A percentile compares a stretch with the other conserved stretches of the same genome.
Evolutionary conservation across 2,113 vertebrate genomes (phyloP).

Genomic region (Phyllostomus discolor): DNA sequence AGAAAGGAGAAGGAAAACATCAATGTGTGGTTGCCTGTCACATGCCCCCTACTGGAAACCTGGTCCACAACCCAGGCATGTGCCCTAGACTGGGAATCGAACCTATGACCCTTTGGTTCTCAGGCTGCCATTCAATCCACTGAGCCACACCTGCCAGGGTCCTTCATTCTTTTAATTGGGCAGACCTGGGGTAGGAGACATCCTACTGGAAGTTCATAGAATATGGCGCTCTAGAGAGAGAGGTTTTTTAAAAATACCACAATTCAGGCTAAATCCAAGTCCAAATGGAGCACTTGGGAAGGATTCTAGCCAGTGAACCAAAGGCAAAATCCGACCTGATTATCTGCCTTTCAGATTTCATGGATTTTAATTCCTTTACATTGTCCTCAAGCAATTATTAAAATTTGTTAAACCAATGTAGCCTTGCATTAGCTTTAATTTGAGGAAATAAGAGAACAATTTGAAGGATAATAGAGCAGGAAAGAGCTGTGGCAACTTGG

Average conservation of each 20-base stretch:
- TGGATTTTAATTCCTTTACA: neutral
- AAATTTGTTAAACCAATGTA: neutral
- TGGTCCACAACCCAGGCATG: too few relatives aligned
- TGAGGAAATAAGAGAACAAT: neutral
- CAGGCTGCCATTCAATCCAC: too few relatives aligned
- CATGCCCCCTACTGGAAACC: too few relatives aligned
- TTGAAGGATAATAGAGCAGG: neutral
- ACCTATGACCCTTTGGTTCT: too few relatives aligned
- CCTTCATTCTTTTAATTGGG: neutral
- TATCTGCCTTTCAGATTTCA: neutral
- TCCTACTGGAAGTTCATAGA: neutral
- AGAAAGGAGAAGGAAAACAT: too few relatives aligned
- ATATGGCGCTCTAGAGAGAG: neutral
- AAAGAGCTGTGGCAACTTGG: neutral
- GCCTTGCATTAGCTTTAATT: neutral
- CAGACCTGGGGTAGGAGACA: rapidly evolving
- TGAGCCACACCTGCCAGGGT: too few relatives aligned
- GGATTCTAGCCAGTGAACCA: neutral
- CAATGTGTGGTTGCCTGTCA: too few relatives aligned
- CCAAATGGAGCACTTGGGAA: neutral
- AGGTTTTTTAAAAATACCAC: neutral
- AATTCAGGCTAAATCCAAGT: neutral
- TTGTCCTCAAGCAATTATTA: neutral
- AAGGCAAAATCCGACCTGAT: neutral
- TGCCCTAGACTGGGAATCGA: too few relatives aligned